These are phyloP conservation scores for Turnix velox DNA, from an alignment of 2,113 vertebrate genomes.

Conservation along the genomic window DNA sequence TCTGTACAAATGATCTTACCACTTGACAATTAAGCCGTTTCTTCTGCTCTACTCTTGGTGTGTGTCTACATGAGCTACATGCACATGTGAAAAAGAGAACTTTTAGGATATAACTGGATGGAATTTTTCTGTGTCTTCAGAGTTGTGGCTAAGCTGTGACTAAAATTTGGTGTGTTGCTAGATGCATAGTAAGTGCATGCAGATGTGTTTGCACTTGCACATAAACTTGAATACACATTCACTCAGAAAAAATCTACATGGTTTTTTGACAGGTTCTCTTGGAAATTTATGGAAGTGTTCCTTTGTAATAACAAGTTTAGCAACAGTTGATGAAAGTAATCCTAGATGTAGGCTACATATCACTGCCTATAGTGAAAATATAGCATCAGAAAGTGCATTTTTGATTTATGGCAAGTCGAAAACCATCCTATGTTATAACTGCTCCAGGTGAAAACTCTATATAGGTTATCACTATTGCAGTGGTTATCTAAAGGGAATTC, in stretches of 20 bases:
- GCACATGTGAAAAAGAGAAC: background rate
- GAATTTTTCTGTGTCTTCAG: background rate
- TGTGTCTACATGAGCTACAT: background rate
- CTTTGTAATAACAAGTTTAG: background rate
- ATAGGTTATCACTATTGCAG: background rate
- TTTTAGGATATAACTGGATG: background rate
- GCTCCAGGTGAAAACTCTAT: background rate
- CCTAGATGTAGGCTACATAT: background rate
- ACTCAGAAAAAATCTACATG: background rate
- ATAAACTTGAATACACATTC: background rate
- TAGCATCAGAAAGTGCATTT: background rate
- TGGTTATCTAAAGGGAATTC: background rate
- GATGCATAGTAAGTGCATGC: background rate
- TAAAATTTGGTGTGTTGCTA: background rate
- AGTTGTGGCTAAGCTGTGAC: background rate
- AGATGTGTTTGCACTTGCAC: background rate
- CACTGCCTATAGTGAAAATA: background rate
- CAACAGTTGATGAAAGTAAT: background rate
- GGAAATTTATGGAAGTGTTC: background rate
- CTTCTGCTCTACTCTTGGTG: background rate
- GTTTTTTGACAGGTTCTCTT: background rate
- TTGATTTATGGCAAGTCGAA: background rate
- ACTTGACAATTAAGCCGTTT: background rate
- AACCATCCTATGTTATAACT: background rate
- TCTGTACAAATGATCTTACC: background rate